Evolutionary conservation across 2,888 invertebrate species (phyloP).

Genomic region (Limnephilus marmoratus): DNA sequence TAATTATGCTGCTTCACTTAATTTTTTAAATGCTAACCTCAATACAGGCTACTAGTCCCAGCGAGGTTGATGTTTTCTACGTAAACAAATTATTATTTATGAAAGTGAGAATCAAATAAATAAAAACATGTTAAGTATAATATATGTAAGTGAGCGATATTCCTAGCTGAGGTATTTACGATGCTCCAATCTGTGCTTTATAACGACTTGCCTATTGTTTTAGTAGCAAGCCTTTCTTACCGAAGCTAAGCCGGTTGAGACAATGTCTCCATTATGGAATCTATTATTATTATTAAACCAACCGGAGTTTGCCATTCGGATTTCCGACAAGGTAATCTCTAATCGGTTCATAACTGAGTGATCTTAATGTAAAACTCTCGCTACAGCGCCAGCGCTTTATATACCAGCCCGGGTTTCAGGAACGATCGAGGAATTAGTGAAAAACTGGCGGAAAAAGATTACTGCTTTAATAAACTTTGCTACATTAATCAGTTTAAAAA

Average conservation of each 20-base stretch:
- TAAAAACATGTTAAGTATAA: too few relatives aligned
- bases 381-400: constrained; percentile 13
- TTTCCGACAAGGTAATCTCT: constrained; percentile 58
- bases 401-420: neutral
- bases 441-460: neutral
- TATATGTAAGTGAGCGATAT: neutral
- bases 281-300: constrained; percentile 44
- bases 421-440: neutral
- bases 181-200: neutral
- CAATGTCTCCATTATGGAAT: constrained; percentile 41
- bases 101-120: too few relatives aligned
- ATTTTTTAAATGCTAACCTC: too few relatives aligned
- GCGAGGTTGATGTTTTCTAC: too few relatives aligned
- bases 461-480: neutral
- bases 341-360: constrained; percentile 57
- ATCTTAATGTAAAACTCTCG: constrained; percentile 49
- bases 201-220: neutral
- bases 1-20: too few relatives aligned
- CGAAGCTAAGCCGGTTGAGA: constrained; percentile 23
- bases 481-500: neutral
- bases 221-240: neutral
- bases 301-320: constrained; percentile 47
- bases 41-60: too few relatives aligned
- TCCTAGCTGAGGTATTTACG: neutral
- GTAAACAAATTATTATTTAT: too few relatives aligned